These are phyloP conservation scores for Marronus borbonicus DNA, from an alignment of 2,888 invertebrate species.

Conservation along the genomic window DNA sequence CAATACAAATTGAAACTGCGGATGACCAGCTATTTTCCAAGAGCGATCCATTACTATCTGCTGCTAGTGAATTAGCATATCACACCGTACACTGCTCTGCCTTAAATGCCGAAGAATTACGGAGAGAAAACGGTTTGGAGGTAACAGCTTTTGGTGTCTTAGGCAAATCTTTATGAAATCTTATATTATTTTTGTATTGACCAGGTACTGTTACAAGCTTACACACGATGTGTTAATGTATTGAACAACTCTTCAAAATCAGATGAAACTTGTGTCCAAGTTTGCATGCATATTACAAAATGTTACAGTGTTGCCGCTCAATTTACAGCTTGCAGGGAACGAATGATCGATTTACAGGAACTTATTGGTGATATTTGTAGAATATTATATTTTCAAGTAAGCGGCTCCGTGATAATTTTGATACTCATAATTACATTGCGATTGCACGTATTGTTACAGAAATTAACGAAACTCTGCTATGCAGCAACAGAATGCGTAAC, in stretches of 20 bases:
- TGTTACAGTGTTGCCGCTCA: slow-evolving; percentile 97
- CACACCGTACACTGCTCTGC: slow-evolving; percentile 97
- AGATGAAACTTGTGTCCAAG: slow-evolving; percentile 88
- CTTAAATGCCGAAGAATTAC: slow-evolving; percentile 96
- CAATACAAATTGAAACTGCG: slow-evolving; percentile 93
- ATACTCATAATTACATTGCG: no score
- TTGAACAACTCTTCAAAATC: slow-evolving; percentile 85
- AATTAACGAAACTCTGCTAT: slow-evolving; percentile 86
- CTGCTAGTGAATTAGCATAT: slow-evolving; percentile 95
- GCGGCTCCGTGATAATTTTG: slow-evolving; percentile 24
- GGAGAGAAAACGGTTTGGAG: slow-evolving; percentile 94
- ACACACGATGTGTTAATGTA: slow-evolving; percentile 94
- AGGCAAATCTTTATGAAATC: not conserved
- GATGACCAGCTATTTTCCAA: slow-evolving; percentile 95
- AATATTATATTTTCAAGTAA: slow-evolving; percentile 88
- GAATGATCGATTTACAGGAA: slow-evolving; percentile 89
- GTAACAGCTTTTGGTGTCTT: slow-evolving; percentile 65
- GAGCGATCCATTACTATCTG: slow-evolving; percentile 85
- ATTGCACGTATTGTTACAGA: slow-evolving; percentile 70
- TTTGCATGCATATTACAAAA: slow-evolving; percentile 91
- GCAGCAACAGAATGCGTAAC: slow-evolving; percentile 93
- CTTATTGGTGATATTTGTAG: slow-evolving; percentile 90
- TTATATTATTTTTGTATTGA: slow-evolving; percentile 52
- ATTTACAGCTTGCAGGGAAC: slow-evolving; percentile 91
- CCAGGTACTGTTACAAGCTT: slow-evolving; percentile 88